A percentile compares a stretch with the other conserved stretches of the same genome.
These are phyloP conservation scores for Cliona cf. orientalis DNA, from an alignment of 37 sponge, comb jelly and placozoan genomes.

Conservation along the genomic window DNA sequence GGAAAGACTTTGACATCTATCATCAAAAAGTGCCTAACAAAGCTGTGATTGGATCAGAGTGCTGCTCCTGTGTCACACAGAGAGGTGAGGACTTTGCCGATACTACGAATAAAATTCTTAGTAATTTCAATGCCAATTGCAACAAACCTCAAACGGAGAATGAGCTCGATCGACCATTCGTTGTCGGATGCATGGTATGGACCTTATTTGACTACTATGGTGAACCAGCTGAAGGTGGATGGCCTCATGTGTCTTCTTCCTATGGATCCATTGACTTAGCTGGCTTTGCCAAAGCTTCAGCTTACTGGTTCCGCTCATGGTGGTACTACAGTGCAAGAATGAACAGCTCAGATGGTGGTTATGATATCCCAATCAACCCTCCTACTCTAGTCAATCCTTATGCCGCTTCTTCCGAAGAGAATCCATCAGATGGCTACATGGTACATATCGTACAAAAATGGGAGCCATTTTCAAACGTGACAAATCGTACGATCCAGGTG, in stretches of 20 bases:
- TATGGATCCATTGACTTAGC: constrained; percentile 71
- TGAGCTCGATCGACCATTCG: constrained; percentile 45
- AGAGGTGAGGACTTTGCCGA: constrained; percentile 45
- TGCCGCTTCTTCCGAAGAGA: constrained; percentile 14
- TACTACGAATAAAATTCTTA: not conserved
- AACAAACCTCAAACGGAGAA: constrained; percentile 33
- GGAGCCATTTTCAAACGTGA: constrained; percentile 10
- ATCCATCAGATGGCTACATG: constrained; percentile 38
- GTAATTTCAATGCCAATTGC: constrained; percentile 66
- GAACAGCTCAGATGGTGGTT: constrained; percentile 22
- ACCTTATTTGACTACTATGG: constrained; percentile 70
- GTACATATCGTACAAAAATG: constrained; percentile 62
- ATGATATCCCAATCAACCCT: constrained; percentile 41
- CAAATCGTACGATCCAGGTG: constrained; percentile 46
- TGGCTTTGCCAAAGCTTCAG: constrained; percentile 68
- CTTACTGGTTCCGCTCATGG: constrained; percentile 69
- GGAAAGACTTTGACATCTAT: constrained; percentile 38
- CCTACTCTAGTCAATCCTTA: constrained; percentile 40
- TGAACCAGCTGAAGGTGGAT: constrained; percentile 45
- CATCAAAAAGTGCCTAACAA: constrained; percentile 42
- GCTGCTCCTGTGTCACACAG: constrained; percentile 39
- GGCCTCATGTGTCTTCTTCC: constrained; percentile 61
- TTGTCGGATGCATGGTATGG: constrained; percentile 67
- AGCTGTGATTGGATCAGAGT: constrained; percentile 40
- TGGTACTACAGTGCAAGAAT: constrained; percentile 58